These are phyloP conservation scores for Papilio glaucus DNA, from an alignment of 1,140 invertebrate species.

Conservation along the genomic window DNA sequence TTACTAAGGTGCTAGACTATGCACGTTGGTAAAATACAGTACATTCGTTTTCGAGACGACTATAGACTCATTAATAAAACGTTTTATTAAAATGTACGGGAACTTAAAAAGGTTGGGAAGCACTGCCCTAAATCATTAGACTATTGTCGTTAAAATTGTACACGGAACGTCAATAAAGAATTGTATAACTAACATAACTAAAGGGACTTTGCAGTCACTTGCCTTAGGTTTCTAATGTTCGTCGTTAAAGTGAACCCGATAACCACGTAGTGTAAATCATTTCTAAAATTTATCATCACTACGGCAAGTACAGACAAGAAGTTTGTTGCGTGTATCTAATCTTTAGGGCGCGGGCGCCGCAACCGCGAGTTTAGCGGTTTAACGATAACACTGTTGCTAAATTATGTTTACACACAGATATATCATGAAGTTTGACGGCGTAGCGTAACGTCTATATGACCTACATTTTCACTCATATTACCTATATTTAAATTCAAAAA, in stretches of 20 bases:
- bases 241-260: neutral
- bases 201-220: too few relatives aligned
- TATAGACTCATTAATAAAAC: too few relatives aligned
- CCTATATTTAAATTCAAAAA: neutral
- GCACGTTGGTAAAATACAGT: too few relatives aligned
- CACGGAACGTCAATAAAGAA: too few relatives aligned
- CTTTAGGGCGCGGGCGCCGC: neutral
- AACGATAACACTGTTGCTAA: constrained; percentile 12
- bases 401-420: constrained; percentile 24
- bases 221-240: too few relatives aligned
- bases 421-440: constrained; percentile 16
- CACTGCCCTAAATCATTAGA: too few relatives aligned
- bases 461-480: neutral
- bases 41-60: too few relatives aligned
- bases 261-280: neutral
- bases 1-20: too few relatives aligned
- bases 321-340: constrained; percentile 20
- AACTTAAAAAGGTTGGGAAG: too few relatives aligned
- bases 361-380: constrained; percentile 15
- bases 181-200: too few relatives aligned
- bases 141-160: too few relatives aligned
- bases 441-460: constrained; percentile 3
- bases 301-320: neutral
- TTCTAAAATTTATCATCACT: neutral
- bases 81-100: too few relatives aligned